These are phyloP conservation scores for Glomeris maerens DNA, from an alignment of 1,140 invertebrate genomes.

Conservation along the genomic window DNA sequence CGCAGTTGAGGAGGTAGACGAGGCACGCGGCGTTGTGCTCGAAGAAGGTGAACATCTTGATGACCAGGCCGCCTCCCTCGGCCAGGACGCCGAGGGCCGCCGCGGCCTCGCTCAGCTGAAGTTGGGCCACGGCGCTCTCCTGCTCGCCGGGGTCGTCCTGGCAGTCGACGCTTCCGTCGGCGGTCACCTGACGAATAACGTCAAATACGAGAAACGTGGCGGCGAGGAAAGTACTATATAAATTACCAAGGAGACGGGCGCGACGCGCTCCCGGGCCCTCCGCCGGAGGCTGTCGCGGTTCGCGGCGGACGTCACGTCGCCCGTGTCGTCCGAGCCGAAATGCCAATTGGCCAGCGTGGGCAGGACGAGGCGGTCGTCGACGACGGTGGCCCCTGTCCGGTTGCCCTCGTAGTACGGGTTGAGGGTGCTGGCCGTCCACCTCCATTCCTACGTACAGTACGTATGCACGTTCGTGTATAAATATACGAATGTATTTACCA, in stretches of 20 bases:
- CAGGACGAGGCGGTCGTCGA: constrained; percentile 70
- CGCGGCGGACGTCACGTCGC: constrained; percentile 52
- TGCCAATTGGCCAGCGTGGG: constrained; percentile 63
- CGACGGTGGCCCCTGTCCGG: constrained; percentile 50
- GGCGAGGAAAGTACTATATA: neutral
- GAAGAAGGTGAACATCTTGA: constrained; percentile 90
- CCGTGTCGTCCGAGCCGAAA: constrained; percentile 70
- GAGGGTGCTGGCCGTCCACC: constrained; percentile 69
- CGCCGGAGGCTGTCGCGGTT: constrained; percentile 49
- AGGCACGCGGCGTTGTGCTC: constrained; percentile 63
- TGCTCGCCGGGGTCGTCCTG: constrained; percentile 66
- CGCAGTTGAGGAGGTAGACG: constrained; percentile 60
- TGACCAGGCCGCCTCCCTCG: constrained; percentile 54
- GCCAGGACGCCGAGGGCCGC: constrained; percentile 39
- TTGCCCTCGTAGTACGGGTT: constrained; percentile 89
- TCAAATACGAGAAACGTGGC: constrained; percentile 9
- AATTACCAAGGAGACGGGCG: neutral
- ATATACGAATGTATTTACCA: no score
- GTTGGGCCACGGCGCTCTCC: constrained; percentile 53
- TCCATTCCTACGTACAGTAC: no score
- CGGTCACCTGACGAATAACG: constrained; percentile 46
- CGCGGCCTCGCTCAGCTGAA: constrained; percentile 70
- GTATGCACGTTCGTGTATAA: no score
- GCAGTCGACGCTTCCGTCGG: constrained; percentile 87
- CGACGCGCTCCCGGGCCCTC: constrained; percentile 23